phyloP scores from a whole-genome alignment of 1,140 invertebrate species.

The Procambarus virginalis region DNA sequence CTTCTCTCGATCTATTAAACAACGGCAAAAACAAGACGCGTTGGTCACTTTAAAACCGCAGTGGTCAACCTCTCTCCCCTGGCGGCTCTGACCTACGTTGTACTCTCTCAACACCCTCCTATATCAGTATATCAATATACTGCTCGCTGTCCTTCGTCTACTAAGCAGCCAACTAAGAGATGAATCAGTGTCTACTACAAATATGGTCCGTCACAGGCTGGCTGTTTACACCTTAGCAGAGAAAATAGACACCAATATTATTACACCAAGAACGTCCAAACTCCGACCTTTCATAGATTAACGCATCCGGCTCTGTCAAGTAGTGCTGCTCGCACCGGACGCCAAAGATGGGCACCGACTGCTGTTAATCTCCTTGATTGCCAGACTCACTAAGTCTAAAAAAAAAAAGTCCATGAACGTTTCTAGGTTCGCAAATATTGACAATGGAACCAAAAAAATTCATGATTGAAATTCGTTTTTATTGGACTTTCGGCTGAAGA shows the following conservation, averaged over 20 bases:
- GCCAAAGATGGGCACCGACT: slow-evolving; percentile 46
- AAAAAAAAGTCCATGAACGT: background rate
- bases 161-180: too few species aligned
- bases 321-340: too few species aligned
- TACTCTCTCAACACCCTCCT: background rate
- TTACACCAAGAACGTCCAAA: background rate
- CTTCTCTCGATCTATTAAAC: background rate
- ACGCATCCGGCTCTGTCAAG: background rate
- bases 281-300: background rate
- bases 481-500: slow-evolving; percentile 41
- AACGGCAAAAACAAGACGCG: background rate
- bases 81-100: background rate
- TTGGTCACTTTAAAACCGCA: background rate
- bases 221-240: too few species aligned
- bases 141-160: background rate
- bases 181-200: too few species aligned
- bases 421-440: slow-evolving; percentile 44
- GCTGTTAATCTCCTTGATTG: slow-evolving; percentile 37
- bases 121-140: background rate
- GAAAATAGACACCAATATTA: too few species aligned
- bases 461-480: slow-evolving; percentile 53
- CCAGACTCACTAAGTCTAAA: background rate
- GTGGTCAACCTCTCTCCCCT: background rate
- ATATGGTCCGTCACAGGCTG: too few species aligned
- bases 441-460: slow-evolving; percentile 43